Conservation (phyloP, 1,140 invertebrate species). For the Babylonia areolata region DNA sequence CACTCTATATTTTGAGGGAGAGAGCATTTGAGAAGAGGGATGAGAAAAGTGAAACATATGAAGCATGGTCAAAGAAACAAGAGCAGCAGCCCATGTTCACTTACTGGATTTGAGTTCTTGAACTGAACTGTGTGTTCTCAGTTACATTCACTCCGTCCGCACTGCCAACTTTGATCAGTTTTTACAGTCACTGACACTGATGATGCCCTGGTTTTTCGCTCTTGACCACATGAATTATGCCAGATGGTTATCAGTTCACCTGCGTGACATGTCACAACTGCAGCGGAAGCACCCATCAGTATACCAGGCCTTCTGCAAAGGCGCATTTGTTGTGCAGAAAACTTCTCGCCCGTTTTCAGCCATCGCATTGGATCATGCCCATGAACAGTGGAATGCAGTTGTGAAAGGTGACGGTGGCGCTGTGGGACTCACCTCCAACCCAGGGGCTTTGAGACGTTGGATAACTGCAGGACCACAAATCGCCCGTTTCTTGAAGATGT, state of each 20-base stretch:
- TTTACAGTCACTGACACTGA: background rate
- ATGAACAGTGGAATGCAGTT: slow-evolving; percentile 49
- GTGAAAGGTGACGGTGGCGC: slow-evolving; percentile 59
- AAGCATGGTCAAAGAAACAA: background rate
- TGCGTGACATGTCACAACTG: slow-evolving; percentile 20
- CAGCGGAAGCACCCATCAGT: background rate
- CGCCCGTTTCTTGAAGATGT: slow-evolving; percentile 19
- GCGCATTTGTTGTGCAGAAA: slow-evolving; percentile 29
- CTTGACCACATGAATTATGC: slow-evolving; percentile 36
- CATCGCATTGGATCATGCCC: slow-evolving; percentile 57
- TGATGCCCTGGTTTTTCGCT: slow-evolving; percentile 38
- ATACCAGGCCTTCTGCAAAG: background rate
- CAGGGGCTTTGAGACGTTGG: slow-evolving; percentile 20
- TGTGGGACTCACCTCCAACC: slow-evolving; percentile 46
- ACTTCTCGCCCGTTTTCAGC: slow-evolving; percentile 33
- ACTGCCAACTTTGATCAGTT: background rate
- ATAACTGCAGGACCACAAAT: slow-evolving; percentile 42
- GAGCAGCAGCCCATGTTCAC: background rate
- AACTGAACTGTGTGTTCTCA: background rate
- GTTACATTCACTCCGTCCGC: background rate
- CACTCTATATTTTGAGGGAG: too few relatives aligned
- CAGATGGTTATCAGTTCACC: slow-evolving; percentile 23
- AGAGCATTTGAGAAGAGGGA: background rate
- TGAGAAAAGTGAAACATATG: background rate
- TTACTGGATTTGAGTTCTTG: background rate